These are phyloP conservation scores for Gambusia affinis DNA, from an alignment of 2,113 vertebrate species.

Conservation along the genomic window DNA sequence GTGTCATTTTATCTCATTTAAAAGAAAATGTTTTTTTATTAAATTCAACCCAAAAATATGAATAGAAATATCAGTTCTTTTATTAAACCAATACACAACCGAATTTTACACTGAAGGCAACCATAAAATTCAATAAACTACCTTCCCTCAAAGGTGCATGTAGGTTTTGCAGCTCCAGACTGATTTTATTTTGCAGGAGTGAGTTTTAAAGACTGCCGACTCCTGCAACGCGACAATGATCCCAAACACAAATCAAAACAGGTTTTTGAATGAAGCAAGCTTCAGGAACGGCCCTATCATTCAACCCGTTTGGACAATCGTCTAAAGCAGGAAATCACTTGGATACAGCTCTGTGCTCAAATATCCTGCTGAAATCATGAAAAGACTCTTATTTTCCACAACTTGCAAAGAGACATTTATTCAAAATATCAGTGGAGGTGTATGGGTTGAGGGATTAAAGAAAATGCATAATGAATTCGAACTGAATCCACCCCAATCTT, in stretches of 20 bases:
- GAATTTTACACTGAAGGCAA: neutral
- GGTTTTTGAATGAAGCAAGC: too few relatives aligned
- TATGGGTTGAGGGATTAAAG: neutral
- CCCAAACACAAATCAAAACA: too few relatives aligned
- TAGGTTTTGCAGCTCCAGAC: too few relatives aligned
- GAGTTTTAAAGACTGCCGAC: too few relatives aligned
- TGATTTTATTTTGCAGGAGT: too few relatives aligned
- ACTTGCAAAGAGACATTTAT: neutral
- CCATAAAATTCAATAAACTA: too few relatives aligned
- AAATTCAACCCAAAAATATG: neutral
- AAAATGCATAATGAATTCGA: neutral
- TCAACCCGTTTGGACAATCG: too few relatives aligned
- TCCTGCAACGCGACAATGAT: too few relatives aligned
- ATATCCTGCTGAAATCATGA: neutral
- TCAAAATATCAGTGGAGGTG: neutral
- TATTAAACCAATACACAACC: neutral
- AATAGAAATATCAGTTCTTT: neutral
- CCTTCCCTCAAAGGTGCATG: neutral
- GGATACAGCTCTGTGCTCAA: neutral
- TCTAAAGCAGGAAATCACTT: too few relatives aligned
- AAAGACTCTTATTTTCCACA: neutral
- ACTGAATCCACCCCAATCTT: neutral
- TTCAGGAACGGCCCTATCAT: too few relatives aligned
- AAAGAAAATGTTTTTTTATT: neutral
- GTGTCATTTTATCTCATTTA: neutral